phyloP scores from a whole-genome alignment of 2,797 vertebrate genomes.

The Fistularia tabacaria region DNA sequence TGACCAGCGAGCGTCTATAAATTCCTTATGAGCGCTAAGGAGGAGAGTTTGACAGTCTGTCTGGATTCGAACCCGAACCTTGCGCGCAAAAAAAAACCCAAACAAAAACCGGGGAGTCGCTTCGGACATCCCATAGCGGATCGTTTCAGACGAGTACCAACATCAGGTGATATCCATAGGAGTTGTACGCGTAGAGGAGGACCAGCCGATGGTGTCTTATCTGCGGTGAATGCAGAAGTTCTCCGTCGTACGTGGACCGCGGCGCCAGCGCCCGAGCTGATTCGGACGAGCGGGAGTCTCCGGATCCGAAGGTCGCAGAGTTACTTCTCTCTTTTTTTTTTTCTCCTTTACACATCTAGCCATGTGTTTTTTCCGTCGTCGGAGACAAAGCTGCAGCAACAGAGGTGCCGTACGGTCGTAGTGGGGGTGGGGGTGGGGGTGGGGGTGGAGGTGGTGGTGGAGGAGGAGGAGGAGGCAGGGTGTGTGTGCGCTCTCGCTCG shows the following conservation, averaged over 20 bases:
- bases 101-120: no score
- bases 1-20: constrained; percentile 73
- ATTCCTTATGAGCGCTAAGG: constrained; percentile 71
- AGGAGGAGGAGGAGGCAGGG: constrained; percentile 35
- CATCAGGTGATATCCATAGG: no score
- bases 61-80: constrained; percentile 62
- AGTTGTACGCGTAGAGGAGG: no score
- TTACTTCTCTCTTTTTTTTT: constrained; percentile 40
- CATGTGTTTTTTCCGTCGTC: constrained; percentile 58
- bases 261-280: constrained; percentile 28
- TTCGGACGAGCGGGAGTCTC: constrained; percentile 39
- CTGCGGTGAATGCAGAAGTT: no score
- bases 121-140: no score
- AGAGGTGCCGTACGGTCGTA: constrained; percentile 39
- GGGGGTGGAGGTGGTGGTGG: neutral
- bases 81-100: constrained; percentile 42
- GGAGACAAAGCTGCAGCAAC: constrained; percentile 46
- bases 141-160: no score
- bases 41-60: constrained; percentile 67
- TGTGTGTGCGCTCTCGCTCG: constrained; percentile 33
- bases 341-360: constrained; percentile 39
- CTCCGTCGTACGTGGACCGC: no score
- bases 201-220: no score
- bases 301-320: constrained; percentile 54
- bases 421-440: neutral